Conservation (phyloP, 2,888 invertebrate genomes). For the Parelbella ahira region DNA sequence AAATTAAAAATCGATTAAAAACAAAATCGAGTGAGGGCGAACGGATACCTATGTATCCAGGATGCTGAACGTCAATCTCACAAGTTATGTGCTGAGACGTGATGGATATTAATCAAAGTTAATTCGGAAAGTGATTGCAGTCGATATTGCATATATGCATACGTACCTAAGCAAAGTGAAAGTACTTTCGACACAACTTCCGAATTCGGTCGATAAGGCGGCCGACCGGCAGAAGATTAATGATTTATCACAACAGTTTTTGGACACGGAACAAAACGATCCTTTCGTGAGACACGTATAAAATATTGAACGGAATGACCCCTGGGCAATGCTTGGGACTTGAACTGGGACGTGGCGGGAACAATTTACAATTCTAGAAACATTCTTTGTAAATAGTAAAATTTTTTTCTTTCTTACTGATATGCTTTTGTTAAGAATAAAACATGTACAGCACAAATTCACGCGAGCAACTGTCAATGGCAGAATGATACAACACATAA, state of each 20-base stretch:
- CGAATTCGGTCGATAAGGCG: conserved; percentile 29
- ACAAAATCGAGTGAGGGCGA: no score
- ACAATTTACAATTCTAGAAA: no score
- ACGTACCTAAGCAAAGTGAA: conserved; percentile 28
- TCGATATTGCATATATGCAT: no score
- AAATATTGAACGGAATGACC: conserved; percentile 47
- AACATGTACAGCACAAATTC: no score
- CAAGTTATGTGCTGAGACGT: no score
- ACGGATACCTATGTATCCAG: no score
- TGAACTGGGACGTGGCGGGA: conserved; percentile 32
- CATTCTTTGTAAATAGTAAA: conserved; percentile 11
- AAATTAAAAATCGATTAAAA: no score
- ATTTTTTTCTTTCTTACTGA: conserved; percentile 12
- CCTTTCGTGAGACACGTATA: conserved; percentile 44
- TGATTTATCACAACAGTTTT: conserved; percentile 46
- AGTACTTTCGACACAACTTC: conserved; percentile 33
- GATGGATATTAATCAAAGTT: no score
- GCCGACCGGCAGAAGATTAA: conserved; percentile 44
- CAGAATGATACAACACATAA: no score
- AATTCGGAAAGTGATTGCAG: no score
- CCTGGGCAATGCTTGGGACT: conserved; percentile 40
- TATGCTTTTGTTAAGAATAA: conserved; percentile 10
- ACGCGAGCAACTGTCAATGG: no score
- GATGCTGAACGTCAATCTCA: no score
- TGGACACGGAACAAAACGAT: conserved; percentile 30